Evolutionary conservation across 2,797 vertebrate species (phyloP).

Genomic region (Molossus alvarezi): DNA sequence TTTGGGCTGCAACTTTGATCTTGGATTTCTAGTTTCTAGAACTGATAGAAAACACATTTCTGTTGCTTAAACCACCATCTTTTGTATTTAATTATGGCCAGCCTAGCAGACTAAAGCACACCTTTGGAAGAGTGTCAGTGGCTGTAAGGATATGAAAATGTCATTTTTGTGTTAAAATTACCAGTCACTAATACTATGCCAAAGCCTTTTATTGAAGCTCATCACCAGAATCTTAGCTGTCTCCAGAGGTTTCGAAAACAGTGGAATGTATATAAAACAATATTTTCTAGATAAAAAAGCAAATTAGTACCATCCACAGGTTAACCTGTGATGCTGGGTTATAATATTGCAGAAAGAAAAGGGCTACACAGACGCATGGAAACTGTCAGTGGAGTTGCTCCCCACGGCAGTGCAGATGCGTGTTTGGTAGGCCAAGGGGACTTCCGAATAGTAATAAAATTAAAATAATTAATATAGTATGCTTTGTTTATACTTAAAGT

Average conservation of each 20-base stretch:
- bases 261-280: constrained; percentile 18
- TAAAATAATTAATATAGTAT: constrained; percentile 48
- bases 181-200: not conserved
- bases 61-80: not conserved
- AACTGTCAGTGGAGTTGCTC: constrained; percentile 24
- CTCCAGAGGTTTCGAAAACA: not conserved
- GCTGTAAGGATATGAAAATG: not conserved
- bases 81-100: not conserved
- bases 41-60: not conserved
- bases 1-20: not conserved
- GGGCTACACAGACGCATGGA: not conserved
- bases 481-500: constrained; percentile 54
- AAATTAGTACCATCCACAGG: not conserved
- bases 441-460: constrained; percentile 48
- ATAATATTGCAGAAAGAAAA: constrained; percentile 9
- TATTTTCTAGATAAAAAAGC: not conserved
- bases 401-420: not conserved
- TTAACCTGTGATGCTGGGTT: constrained; percentile 27
- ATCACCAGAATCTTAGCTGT: constrained; percentile 51
- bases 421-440: constrained; percentile 15
- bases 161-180: constrained; percentile 2
- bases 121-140: not conserved
- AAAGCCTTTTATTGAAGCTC: constrained; percentile 19
- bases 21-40: not conserved
- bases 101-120: not conserved